Evolutionary conservation across 1,140 invertebrate genomes (phyloP).

Genomic region (Maconellicoccus hirsutus): DNA sequence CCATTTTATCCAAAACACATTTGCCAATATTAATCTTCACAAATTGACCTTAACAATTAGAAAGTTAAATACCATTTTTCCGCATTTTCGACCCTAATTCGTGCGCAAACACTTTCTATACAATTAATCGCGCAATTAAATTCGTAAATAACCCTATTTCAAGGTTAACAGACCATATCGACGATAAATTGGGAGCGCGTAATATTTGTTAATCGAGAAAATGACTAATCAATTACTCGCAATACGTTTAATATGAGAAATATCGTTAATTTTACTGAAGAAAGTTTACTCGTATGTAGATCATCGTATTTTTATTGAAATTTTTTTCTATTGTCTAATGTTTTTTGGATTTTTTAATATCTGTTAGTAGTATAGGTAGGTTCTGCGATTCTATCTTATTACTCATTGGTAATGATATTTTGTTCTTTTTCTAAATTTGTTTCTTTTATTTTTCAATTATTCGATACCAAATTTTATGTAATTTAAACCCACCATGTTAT

Average conservation of each 20-base stretch:
- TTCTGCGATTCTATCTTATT: too few species aligned
- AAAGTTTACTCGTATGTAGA: too few species aligned
- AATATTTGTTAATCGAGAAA: conserved; percentile 5
- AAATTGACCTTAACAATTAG: not conserved
- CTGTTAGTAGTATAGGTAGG: too few species aligned
- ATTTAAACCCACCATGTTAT: not conserved
- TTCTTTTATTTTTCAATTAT: not conserved
- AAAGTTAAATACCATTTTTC: not conserved
- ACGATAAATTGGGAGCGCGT: not conserved
- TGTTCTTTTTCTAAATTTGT: not conserved
- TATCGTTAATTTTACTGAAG: too few species aligned
- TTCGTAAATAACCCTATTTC: not conserved
- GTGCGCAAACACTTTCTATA: not conserved
- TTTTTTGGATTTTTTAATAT: too few species aligned
- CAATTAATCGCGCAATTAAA: conserved; percentile 9
- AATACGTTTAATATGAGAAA: too few species aligned
- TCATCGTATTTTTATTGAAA: too few species aligned
- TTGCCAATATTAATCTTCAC: not conserved
- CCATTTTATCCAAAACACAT: not conserved
- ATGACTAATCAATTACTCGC: not conserved
- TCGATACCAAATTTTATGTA: not conserved
- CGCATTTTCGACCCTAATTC: not conserved
- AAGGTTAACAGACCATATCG: conserved; percentile 2
- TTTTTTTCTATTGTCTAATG: too few species aligned
- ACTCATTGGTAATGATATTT: not conserved